A percentile compares a stretch with the other conserved stretches of the same genome.
Evolutionary conservation across 2,797 vertebrate genomes (phyloP).

Genomic region (Peromyscus attwateri): DNA sequence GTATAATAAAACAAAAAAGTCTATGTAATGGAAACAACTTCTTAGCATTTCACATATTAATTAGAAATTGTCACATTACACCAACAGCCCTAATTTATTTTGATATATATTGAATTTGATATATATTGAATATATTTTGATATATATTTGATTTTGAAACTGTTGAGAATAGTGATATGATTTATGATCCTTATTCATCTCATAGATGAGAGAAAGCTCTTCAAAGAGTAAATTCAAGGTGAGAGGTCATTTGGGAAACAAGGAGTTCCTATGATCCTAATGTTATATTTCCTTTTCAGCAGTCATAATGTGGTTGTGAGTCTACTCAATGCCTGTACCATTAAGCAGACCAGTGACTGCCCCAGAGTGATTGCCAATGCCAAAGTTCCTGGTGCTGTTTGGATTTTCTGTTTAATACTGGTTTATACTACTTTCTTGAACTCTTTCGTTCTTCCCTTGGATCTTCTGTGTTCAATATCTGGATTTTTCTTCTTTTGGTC

Average conservation of each 20-base stretch:
- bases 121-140: constrained; percentile 13
- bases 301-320: not conserved
- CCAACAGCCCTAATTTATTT: constrained; percentile 6
- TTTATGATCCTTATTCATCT: not conserved
- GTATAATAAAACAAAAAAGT: not conserved
- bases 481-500: not conserved
- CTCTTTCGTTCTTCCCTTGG: not conserved
- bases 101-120: not conserved
- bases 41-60: not conserved
- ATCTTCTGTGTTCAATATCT: not conserved
- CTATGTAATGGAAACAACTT: not conserved
- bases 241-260: not conserved
- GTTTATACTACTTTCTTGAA: not conserved
- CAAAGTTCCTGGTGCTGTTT: not conserved
- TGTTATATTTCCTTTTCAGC: not conserved
- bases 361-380: not conserved
- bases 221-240: not conserved
- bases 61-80: not conserved
- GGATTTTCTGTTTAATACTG: not conserved
- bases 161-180: not conserved
- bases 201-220: not conserved
- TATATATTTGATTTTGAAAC: not conserved
- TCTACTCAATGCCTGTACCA: not conserved
- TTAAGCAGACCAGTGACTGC: not conserved
- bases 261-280: not conserved